Percentiles rank a stretch among this genome's conserved stretches.
Evolutionary conservation across 2,888 invertebrate species (phyloP).

Genomic region (Lathronympha strigana): DNA sequence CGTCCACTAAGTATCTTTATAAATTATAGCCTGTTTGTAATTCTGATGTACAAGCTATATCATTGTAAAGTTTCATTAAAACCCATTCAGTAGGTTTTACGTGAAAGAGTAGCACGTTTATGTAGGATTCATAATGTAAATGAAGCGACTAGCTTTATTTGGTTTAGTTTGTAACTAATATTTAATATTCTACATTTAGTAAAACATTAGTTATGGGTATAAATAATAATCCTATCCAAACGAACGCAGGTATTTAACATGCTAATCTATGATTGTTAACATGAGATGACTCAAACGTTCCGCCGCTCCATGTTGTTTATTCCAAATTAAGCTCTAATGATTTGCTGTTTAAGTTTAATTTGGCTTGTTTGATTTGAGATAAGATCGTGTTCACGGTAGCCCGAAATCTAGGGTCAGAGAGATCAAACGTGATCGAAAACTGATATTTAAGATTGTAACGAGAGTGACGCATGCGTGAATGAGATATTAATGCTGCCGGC

Average conservation of each 20-base stretch:
- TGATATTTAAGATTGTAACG: conserved; percentile 76
- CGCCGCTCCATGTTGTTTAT: conserved; percentile 47
- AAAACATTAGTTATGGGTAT: not conserved
- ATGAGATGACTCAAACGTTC: conserved; percentile 68
- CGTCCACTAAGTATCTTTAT: too few relatives aligned
- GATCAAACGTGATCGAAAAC: conserved; percentile 81
- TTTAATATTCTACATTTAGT: conserved; percentile 1
- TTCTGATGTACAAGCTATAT: too few relatives aligned
- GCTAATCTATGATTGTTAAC: conserved; percentile 78
- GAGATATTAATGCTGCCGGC: conserved; percentile 73
- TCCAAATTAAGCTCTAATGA: conserved; percentile 49
- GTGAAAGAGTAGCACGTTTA: too few relatives aligned
- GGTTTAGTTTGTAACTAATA: not conserved
- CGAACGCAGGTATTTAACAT: conserved; percentile 68
- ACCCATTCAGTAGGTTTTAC: too few relatives aligned
- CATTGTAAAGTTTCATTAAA: too few relatives aligned
- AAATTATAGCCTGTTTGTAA: too few relatives aligned
- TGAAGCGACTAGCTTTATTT: not conserved
- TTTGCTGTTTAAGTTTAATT: conserved; percentile 49
- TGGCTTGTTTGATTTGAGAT: conserved; percentile 49
- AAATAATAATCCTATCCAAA: conserved; percentile 52
- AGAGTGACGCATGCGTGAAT: conserved; percentile 80
- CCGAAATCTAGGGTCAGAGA: conserved; percentile 79
- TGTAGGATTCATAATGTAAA: too few relatives aligned
- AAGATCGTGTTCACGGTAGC: conserved; percentile 81